Conservation (phyloP, 2,888 invertebrate genomes). For the Andrena fulva region DNA sequence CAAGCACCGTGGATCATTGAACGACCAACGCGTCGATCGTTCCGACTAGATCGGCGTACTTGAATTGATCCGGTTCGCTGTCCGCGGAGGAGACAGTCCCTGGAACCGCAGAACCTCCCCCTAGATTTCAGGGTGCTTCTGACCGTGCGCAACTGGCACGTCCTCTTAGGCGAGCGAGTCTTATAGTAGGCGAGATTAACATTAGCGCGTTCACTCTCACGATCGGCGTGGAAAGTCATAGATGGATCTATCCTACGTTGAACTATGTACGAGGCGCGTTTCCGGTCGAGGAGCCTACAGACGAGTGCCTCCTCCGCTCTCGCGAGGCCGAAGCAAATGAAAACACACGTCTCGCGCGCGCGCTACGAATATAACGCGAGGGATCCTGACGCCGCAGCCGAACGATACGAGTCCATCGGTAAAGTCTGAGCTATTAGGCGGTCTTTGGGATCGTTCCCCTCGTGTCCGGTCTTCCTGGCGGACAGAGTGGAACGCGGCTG, state of each 20-base stretch:
- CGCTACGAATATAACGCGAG: not conserved
- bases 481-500: not conserved
- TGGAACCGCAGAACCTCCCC: constrained; percentile 14
- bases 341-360: constrained; percentile 11
- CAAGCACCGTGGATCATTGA: constrained; percentile 45
- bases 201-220: constrained; percentile 37
- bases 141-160: constrained; percentile 23
- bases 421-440: constrained; percentile 11
- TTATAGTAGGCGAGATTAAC: constrained; percentile 54
- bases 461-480: not conserved
- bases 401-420: constrained; percentile 13
- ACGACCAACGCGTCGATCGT: constrained; percentile 50
- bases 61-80: constrained; percentile 38
- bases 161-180: constrained; percentile 45
- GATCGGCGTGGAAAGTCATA: constrained; percentile 35
- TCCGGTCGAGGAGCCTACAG: constrained; percentile 11
- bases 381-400: not conserved
- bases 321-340: constrained; percentile 34
- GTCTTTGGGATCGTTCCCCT: not conserved
- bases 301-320: constrained; percentile 25
- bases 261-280: constrained; percentile 27
- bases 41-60: constrained; percentile 64
- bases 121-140: constrained; percentile 9
- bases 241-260: constrained; percentile 50
- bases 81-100: constrained; percentile 41